Evolutionary conservation across 2,797 vertebrate genomes (phyloP).

Genomic region (Myripristis murdjan): DNA sequence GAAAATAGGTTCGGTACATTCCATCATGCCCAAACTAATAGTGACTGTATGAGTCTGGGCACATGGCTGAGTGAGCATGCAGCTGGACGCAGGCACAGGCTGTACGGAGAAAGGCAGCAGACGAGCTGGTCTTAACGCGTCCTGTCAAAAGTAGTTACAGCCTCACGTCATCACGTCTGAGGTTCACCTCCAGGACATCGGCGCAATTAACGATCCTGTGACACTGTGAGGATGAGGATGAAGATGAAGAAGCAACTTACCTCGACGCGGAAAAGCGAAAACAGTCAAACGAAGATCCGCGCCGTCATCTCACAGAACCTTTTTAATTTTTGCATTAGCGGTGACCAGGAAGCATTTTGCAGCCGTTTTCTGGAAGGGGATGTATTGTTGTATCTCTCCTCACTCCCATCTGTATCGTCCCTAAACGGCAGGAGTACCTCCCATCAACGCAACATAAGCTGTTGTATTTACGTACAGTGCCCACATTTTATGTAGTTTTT

Average conservation of each 20-base stretch:
- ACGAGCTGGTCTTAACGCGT: background rate
- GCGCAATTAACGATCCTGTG: conserved; percentile 30
- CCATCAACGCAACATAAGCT: conserved; percentile 57
- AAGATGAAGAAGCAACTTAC: conserved; percentile 52
- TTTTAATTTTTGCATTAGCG: conserved; percentile 30
- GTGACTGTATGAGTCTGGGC: too few relatives aligned
- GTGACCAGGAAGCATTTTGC: conserved; percentile 56
- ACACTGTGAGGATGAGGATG: background rate
- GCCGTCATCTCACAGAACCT: conserved; percentile 26
- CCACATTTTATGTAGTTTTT: background rate
- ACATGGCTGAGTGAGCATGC: too few relatives aligned
- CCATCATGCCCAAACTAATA: too few relatives aligned
- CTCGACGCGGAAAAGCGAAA: conserved; percentile 9
- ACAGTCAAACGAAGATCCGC: conserved; percentile 14
- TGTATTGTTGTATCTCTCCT: conserved; percentile 71
- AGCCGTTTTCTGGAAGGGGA: conserved; percentile 40
- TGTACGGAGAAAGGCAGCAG: background rate
- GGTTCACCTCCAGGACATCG: conserved; percentile 53
- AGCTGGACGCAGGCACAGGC: too few relatives aligned
- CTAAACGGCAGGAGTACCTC: conserved; percentile 59
- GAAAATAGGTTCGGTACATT: too few relatives aligned
- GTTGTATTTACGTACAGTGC: conserved; percentile 29
- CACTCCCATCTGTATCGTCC: conserved; percentile 64
- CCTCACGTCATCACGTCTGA: conserved; percentile 68
- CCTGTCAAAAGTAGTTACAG: conserved; percentile 9